Conservation (phyloP, 2,113 vertebrate genomes). For the Dicaeum eximium region DNA sequence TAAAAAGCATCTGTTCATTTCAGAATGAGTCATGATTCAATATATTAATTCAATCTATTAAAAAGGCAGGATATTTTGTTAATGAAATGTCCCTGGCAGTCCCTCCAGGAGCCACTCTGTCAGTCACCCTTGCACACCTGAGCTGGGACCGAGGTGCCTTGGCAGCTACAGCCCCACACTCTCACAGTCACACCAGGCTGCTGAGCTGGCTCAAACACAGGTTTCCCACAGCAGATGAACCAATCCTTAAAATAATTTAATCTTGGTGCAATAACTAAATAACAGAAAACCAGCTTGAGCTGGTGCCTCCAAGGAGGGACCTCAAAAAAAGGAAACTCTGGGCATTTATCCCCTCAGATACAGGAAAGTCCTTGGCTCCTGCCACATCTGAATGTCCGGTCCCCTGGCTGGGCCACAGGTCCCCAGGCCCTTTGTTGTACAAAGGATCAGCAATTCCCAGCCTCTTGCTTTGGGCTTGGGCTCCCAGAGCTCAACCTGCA, state of each 20-base stretch:
- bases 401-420: neutral
- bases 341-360: neutral
- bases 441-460: rapidly evolving
- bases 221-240: neutral
- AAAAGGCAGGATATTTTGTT: neutral
- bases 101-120: neutral
- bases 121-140: neutral
- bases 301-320: neutral
- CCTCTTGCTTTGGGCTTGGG: rapidly evolving
- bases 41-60: neutral
- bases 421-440: neutral
- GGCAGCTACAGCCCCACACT: neutral
- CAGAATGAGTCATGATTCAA: neutral
- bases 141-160: neutral
- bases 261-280: neutral
- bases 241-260: neutral
- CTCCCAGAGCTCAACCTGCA: rapidly evolving
- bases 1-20: neutral
- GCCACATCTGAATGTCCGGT: rapidly evolving
- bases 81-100: rapidly evolving
- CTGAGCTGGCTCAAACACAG: neutral
- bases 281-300: neutral
- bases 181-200: neutral
- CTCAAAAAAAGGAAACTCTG: neutral
- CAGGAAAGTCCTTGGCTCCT: neutral